phyloP scores from a whole-genome alignment of 2,888 invertebrate species.

The Mimachlamys varia region DNA sequence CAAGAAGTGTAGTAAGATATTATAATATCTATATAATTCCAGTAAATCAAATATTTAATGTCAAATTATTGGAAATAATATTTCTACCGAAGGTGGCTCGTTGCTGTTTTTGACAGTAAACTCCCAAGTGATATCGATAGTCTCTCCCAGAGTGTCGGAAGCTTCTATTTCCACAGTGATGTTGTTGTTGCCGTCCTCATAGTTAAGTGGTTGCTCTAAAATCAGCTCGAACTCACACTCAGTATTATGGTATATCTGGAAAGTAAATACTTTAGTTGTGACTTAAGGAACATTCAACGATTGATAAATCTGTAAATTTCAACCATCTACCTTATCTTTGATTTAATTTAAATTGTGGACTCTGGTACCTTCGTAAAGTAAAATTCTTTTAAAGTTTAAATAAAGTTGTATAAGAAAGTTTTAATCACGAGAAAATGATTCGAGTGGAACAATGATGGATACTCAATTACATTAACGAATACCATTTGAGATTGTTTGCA shows the following conservation, averaged over 20 bases:
- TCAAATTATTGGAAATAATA: neutral
- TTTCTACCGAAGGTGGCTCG: slow-evolving; percentile 64
- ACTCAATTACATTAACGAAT: neutral
- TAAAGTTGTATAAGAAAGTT: too few species aligned
- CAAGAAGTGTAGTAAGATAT: too few species aligned
- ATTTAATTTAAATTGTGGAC: too few species aligned
- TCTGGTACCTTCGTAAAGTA: too few species aligned
- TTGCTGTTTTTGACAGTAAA: slow-evolving; percentile 62
- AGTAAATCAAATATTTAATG: too few species aligned
- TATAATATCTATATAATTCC: too few species aligned
- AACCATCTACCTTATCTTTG: too few species aligned
- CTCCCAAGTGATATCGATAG: slow-evolving; percentile 52
- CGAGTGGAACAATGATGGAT: too few species aligned
- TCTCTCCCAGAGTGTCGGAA: slow-evolving; percentile 59
- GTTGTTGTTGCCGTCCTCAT: slow-evolving; percentile 49
- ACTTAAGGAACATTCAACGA: too few species aligned
- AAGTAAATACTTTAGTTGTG: neutral
- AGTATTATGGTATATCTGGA: slow-evolving; percentile 43
- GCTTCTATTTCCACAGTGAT: slow-evolving; percentile 52
- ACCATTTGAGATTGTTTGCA: slow-evolving; percentile 4
- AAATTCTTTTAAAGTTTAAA: too few species aligned
- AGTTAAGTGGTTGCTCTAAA: slow-evolving; percentile 55
- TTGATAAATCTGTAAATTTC: too few species aligned
- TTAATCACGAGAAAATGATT: too few species aligned
- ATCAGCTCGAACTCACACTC: slow-evolving; percentile 56